These are phyloP conservation scores for Brachyalestes nurse DNA, from an alignment of 2,797 vertebrate species.

Conservation along the genomic window DNA sequence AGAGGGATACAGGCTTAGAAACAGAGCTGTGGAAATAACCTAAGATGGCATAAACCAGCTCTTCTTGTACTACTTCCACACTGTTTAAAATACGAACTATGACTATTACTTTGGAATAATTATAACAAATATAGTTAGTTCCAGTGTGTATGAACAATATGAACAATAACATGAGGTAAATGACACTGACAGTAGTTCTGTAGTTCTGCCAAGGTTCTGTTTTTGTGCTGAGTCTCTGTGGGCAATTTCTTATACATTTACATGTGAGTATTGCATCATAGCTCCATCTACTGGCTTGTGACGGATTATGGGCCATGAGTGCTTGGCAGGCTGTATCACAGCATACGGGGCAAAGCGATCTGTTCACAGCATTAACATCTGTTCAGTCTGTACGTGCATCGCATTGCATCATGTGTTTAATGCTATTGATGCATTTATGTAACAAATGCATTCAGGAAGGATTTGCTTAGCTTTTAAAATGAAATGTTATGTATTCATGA, in stretches of 20 bases:
- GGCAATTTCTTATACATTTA: background rate
- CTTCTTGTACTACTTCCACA: background rate
- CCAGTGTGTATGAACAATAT: background rate
- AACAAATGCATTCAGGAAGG: slow-evolving; percentile 2
- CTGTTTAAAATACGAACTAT: background rate
- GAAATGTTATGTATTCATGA: slow-evolving; percentile 1
- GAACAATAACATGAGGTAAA: background rate
- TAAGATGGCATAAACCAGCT: background rate
- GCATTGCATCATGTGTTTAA: background rate
- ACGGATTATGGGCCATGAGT: background rate
- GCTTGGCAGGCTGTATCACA: background rate
- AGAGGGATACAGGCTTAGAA: too few species aligned
- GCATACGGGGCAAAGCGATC: background rate
- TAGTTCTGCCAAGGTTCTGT: background rate
- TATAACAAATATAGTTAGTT: background rate
- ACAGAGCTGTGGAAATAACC: background rate
- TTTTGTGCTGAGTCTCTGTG: background rate
- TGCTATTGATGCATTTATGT: slow-evolving; percentile 15
- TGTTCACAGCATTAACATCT: slow-evolving; percentile 22
- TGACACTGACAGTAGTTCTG: background rate
- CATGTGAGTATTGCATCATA: slow-evolving; percentile 48
- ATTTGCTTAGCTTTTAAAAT: slow-evolving; percentile 17
- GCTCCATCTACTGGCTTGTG: slow-evolving; percentile 72
- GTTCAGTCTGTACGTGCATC: slow-evolving; percentile 3
- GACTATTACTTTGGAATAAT: background rate